These are phyloP conservation scores for Danio rerio DNA, from an alignment of 2,113 vertebrate species.

Conservation along the genomic window GRCz12tu NC_133177.1:62770501-62771000, in stretches of 20 bases:
- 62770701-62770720: too few relatives aligned
- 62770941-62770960: conserved; percentile 59
- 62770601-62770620: too few relatives aligned
- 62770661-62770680: too few relatives aligned
- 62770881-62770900: conserved; percentile 67
- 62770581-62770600: too few relatives aligned
- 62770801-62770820: not conserved
- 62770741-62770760: not conserved
- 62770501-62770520: too few relatives aligned
- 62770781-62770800: not conserved
- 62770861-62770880: conserved; percentile 68
- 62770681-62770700: too few relatives aligned
- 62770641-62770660: too few relatives aligned
- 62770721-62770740: too few relatives aligned
- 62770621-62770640: too few relatives aligned
- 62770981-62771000: conserved; percentile 57
- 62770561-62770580: too few relatives aligned
- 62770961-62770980: conserved; percentile 66
- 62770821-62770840: conserved; percentile 69
- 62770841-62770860: conserved; percentile 69
- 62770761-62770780: not conserved
- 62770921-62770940: conserved; percentile 67
- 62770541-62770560: too few relatives aligned
- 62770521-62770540: too few relatives aligned
- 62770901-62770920: conserved; percentile 62